These are phyloP conservation scores for Nephrocerus scutellatus DNA, from an alignment of 2,888 invertebrate species.

Conservation along the genomic window DNA sequence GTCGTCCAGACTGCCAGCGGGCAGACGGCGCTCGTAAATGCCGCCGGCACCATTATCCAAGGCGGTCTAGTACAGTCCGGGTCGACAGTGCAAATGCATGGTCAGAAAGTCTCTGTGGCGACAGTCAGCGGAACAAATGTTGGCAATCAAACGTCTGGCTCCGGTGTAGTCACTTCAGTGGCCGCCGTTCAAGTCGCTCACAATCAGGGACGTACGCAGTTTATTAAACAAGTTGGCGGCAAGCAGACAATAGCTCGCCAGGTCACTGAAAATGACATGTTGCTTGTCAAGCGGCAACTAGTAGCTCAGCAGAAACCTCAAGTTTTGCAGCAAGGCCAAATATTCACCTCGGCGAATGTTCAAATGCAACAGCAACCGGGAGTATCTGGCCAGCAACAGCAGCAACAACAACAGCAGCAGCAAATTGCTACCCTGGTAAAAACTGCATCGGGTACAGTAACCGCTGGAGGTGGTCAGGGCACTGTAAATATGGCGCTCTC, in stretches of 20 bases:
- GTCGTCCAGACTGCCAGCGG: slow-evolving; percentile 42
- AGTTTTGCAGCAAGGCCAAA: slow-evolving; percentile 50
- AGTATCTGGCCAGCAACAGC: slow-evolving; percentile 43
- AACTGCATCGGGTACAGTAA: slow-evolving; percentile 32
- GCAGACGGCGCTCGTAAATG: slow-evolving; percentile 37
- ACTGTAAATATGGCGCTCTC: slow-evolving; percentile 45
- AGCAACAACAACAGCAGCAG: slow-evolving; percentile 36
- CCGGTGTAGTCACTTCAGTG: slow-evolving; percentile 44
- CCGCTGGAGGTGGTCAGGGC: slow-evolving; percentile 33
- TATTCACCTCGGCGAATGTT: slow-evolving; percentile 49
- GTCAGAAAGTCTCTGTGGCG: slow-evolving; percentile 45
- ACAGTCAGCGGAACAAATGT: slow-evolving; percentile 37
- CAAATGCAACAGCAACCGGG: slow-evolving; percentile 46
- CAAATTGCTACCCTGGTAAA: slow-evolving; percentile 45
- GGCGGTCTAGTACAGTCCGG: slow-evolving; percentile 37
- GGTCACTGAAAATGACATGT: slow-evolving; percentile 55
- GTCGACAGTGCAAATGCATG: slow-evolving; percentile 42
- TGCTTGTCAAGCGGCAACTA: slow-evolving; percentile 53
- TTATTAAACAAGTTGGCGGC: slow-evolving; percentile 43
- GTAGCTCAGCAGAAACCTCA: slow-evolving; percentile 45
- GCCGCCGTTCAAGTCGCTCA: slow-evolving; percentile 51
- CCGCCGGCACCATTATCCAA: slow-evolving; percentile 45
- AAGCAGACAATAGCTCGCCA: slow-evolving; percentile 50
- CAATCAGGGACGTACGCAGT: slow-evolving; percentile 42
- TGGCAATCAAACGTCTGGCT: slow-evolving; percentile 28